Base-by-base conservation (phyloP, 2,797 vertebrate genomes). In the Gastrophryne carolinensis region DNA sequence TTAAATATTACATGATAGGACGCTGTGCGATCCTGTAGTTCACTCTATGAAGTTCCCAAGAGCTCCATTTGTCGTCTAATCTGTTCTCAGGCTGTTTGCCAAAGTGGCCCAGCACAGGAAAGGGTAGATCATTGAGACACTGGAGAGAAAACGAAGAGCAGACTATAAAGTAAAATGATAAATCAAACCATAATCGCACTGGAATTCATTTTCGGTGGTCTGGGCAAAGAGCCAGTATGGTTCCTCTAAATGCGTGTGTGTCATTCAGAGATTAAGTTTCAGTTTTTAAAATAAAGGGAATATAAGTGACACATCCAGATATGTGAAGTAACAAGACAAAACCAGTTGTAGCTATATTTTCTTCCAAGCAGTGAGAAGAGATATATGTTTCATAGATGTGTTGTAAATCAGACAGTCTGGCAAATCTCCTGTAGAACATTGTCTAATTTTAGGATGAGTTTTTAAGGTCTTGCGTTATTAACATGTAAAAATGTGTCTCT, bases 171-270 rank as follows among this genome's bases (percentile, higher is more conserved):
- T 76, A 19, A 53, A 69, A 44, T 60, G 41, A 60, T 69, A 69
- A 76, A 69, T 76, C 74, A 70, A 63, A 67, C 41, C 24, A 63
- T 58, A 27, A 27, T 63, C 66, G 62, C 5, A 1, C 61, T 74
- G 69, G 72, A 70, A 79, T 56, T 2, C 9, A 11, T 2, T 78
- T 82, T 61, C 50, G 83, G 84, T 82, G 83, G 81, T 82, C 82
- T 80, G 79, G 81, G 83, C 53, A 0, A 49, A 6, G 37, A 80
- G 82, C 83, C 83, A 85, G 63, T 11, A 5, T 15, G 1, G 34
- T 77, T 78, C 64, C 67, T 60, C 79, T 77, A 69, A 83, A 62
- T 41, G 81, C 84, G 85, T 80, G 21, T 77, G 82, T 32, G 56
- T 54, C 81, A 44, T 80, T 70, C 81, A 82, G 82, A 80, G 82